These are phyloP conservation scores for Turdus rufiventris DNA, from an alignment of 2,113 vertebrate species.

Conservation along the genomic window DNA sequence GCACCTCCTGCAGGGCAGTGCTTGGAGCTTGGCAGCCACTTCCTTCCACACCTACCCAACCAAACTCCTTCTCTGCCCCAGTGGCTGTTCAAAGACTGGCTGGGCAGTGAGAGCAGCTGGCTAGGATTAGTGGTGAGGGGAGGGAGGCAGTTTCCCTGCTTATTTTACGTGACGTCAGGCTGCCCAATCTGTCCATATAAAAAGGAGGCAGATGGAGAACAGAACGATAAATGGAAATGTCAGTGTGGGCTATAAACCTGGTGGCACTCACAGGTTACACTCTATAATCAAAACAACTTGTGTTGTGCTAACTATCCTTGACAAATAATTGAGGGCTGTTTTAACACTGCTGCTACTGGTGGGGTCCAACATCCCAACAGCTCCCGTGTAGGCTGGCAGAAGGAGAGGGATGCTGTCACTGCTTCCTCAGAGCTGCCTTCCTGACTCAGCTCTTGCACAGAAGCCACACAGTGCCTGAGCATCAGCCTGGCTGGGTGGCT, in stretches of 20 bases:
- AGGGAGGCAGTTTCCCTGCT: neutral
- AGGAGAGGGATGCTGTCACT: neutral
- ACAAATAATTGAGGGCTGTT: neutral
- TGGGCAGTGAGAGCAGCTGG: neutral
- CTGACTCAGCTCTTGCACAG: neutral
- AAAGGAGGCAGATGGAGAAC: neutral
- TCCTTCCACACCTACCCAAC: neutral
- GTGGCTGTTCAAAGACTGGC: neutral
- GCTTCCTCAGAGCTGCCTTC: neutral
- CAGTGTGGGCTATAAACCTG: neutral
- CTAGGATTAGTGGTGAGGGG: neutral
- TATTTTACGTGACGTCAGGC: neutral
- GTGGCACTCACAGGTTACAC: neutral
- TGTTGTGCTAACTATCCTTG: neutral
- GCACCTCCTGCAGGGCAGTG: neutral
- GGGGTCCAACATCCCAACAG: neutral
- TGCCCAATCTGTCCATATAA: neutral
- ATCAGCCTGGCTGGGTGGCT: neutral
- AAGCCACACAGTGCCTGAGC: neutral
- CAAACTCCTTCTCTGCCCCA: neutral
- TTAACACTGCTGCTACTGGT: neutral
- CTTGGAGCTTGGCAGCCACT: neutral
- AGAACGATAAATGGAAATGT: neutral
- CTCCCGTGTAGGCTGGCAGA: neutral
- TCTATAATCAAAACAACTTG: neutral